A percentile compares a stretch with the other conserved stretches of the same genome.
Conservation (phyloP, 2,888 invertebrate species). For the Entomobrya proxima region DNA sequence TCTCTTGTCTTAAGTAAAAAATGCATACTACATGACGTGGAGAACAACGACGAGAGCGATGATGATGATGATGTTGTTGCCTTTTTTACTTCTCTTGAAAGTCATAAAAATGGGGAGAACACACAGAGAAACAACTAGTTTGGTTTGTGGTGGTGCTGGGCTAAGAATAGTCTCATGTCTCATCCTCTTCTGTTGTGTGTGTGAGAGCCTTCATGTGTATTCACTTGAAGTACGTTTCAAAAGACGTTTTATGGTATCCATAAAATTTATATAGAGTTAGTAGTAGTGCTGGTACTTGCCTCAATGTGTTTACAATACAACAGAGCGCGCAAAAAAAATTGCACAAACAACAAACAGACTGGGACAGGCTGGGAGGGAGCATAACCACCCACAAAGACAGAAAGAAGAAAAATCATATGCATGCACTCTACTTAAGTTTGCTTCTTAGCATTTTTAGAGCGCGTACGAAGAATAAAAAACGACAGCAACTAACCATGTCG, state of each 20-base stretch:
- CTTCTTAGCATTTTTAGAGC: background rate
- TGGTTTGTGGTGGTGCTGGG: background rate
- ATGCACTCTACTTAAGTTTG: background rate
- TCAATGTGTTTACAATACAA: no score
- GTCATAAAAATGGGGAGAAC: constrained; percentile 2
- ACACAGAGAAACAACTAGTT: background rate
- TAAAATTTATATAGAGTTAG: constrained; percentile 19
- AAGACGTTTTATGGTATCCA: constrained; percentile 28
- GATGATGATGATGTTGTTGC: background rate
- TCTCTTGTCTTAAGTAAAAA: no score
- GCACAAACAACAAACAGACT: no score
- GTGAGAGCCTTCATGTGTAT: background rate
- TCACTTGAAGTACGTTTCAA: background rate
- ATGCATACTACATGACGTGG: background rate
- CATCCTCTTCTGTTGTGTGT: no score
- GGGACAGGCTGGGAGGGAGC: no score
- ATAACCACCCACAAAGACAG: no score
- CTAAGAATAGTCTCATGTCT: background rate
- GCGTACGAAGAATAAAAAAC: background rate
- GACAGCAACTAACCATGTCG: background rate
- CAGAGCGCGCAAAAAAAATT: no score
- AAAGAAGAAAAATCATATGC: background rate
- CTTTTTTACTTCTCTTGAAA: constrained; percentile 3
- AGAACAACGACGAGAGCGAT: background rate
- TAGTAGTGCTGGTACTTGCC: no score